A percentile compares a stretch with the other conserved stretches of the same genome.
Evolutionary conservation across 2,888 invertebrate species (phyloP).

Genomic region (Synergus japonicus): DNA sequence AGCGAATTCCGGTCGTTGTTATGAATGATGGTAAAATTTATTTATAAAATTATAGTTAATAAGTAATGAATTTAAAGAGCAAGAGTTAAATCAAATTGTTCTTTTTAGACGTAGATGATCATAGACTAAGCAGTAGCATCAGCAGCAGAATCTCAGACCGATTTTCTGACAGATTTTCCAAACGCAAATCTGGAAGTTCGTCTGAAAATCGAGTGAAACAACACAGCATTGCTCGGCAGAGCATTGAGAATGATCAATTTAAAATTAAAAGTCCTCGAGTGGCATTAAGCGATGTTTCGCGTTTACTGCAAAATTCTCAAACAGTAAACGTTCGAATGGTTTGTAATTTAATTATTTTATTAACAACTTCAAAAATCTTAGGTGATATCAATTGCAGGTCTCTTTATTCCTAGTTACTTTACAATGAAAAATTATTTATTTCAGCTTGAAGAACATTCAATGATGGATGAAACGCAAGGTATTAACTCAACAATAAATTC

Average conservation of each 20-base stretch:
- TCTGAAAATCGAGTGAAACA: conserved; percentile 50
- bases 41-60: neutral
- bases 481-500: conserved; percentile 46
- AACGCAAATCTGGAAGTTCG: conserved; percentile 58
- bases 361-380: neutral
- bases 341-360: conserved; percentile 42
- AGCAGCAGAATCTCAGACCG: conserved; percentile 56
- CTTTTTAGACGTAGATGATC: conserved; percentile 59
- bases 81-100: conserved; percentile 40
- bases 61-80: neutral
- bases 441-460: conserved; percentile 43
- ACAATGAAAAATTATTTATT: conserved; percentile 10
- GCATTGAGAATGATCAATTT: neutral
- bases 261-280: conserved; percentile 67
- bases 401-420: neutral
- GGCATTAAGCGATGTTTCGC: conserved; percentile 70
- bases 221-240: conserved; percentile 38
- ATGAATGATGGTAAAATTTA: conserved; percentile 7
- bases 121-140: conserved; percentile 53
- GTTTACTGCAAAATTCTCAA: conserved; percentile 68
- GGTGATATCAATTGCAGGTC: neutral
- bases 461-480: conserved; percentile 37
- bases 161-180: conserved; percentile 59
- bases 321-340: conserved; percentile 67
- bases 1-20: conserved; percentile 61